Evolutionary conservation across 2,113 vertebrate species (phyloP), one percentile per base, ranked within the genome.

Genomic region (Glaucidium brasilianum): DNA sequence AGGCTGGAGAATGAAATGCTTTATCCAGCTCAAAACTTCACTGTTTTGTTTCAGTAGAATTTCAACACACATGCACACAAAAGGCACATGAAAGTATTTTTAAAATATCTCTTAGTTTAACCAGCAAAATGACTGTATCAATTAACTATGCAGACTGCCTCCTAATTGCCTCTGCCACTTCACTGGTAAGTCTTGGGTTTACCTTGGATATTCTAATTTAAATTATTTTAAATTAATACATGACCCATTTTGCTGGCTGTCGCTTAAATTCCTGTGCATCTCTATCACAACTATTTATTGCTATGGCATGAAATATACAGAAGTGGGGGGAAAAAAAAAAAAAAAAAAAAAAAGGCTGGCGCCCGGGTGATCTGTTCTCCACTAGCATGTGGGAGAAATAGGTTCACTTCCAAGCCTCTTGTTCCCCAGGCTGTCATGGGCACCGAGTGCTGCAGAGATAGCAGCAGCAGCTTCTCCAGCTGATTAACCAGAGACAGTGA

Each of bases 401-500:
- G 94, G 94, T 97, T 96, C 94, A 94, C 27, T 96, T 96, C 94
- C 94, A 97, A 92, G 37, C 94, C 73, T 94, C 95, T 97, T 94
- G 92, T 94, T 94, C 94, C 96, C 92, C 96, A 94, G 94, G 95
- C 96, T 96, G 97, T 96, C 95, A 93, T 94, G 96, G 95, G 78
- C 95, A 82, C 89, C 4, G 12, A 97, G 78, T 88, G 75, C 82
- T 95, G 96, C 86, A 88, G 88, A 91, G 94, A 95, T 90, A 97
- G 94, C 96, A 95, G 96, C 95, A 97, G 94, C 94, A 96, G 85
- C 95, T 96, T 97, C 97, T 96, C 95, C 94, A 95, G 96, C 94
- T 97, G 97, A 96, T 97, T 97, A 97, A 96, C 95, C 94, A 96
- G 94, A 97, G 97, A 97, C 90, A 91, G 93, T 97, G 97, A 95